A percentile compares a stretch with the other conserved stretches of the same genome.
phyloP scores from a whole-genome alignment of 2,113 vertebrate genomes.

The Acanthochromis polyacanthus region DNA sequence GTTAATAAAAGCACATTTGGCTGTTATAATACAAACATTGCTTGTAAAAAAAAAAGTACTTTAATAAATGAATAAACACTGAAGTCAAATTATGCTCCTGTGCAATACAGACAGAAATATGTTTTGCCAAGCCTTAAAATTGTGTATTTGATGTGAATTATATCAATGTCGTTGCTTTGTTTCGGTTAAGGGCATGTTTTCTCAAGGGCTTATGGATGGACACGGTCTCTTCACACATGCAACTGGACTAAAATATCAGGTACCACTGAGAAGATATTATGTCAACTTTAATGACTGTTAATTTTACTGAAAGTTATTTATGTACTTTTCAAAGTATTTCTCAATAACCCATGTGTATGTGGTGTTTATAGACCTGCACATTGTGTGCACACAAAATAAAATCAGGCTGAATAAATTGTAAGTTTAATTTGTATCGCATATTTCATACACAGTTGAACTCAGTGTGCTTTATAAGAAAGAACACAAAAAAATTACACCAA shows the following conservation, averaged over 20 bases:
- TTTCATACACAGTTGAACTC: no score
- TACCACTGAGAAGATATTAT: slow-evolving; percentile 63
- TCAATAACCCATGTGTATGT: background rate
- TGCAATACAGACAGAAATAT: background rate
- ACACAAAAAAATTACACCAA: no score
- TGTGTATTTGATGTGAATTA: no score
- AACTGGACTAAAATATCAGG: slow-evolving; percentile 91
- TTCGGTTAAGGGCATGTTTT: slow-evolving; percentile 89
- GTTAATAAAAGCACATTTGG: background rate
- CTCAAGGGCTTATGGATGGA: slow-evolving; percentile 91
- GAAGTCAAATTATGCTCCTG: no score
- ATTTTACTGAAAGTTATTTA: background rate
- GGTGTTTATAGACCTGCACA: background rate
- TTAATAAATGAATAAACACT: no score
- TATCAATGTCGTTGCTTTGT: background rate
- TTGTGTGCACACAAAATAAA: background rate
- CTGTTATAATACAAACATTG: background rate
- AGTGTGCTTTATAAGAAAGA: no score
- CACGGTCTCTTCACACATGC: slow-evolving; percentile 87
- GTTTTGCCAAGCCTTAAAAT: no score
- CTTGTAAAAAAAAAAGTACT: no score
- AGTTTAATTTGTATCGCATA: no score
- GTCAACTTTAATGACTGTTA: background rate
- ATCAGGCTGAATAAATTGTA: no score
- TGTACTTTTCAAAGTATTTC: background rate